These are phyloP conservation scores for Epistrophe eligans DNA, from an alignment of 2,888 invertebrate species.

Conservation along the genomic window DNA sequence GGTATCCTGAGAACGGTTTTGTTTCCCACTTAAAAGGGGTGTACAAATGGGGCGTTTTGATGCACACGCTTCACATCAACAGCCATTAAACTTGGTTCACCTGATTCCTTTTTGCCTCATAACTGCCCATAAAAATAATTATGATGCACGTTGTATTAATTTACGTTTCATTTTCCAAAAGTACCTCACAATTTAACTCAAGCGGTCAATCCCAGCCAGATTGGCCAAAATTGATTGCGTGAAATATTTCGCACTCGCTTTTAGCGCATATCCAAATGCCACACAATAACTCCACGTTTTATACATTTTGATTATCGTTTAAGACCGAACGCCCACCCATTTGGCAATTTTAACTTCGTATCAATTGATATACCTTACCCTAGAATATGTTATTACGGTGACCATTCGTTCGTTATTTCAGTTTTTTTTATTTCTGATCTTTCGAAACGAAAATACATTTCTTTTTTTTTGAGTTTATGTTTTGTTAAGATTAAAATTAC, in stretches of 20 bases:
- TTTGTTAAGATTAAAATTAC: no score
- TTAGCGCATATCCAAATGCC: slow-evolving; percentile 53
- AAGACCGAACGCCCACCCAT: slow-evolving; percentile 63
- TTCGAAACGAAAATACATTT: no score
- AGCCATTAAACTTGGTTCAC: neutral
- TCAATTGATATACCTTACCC: slow-evolving; percentile 40
- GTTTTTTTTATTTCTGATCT: no score
- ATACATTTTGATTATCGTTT: slow-evolving; percentile 70
- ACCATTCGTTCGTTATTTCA: neutral
- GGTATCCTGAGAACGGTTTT: neutral
- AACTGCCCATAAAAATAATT: slow-evolving; percentile 43
- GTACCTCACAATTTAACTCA: slow-evolving; percentile 57
- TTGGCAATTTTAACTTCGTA: slow-evolving; percentile 48
- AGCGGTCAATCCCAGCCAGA: slow-evolving; percentile 46
- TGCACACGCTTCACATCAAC: slow-evolving; percentile 3
- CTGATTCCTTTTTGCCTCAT: neutral
- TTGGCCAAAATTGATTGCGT: slow-evolving; percentile 62
- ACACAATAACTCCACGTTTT: slow-evolving; percentile 72
- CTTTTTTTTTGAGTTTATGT: no score
- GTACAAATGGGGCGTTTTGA: neutral
- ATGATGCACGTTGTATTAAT: slow-evolving; percentile 65
- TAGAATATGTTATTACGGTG: neutral
- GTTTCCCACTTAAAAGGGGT: neutral
- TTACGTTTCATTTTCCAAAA: slow-evolving; percentile 46
- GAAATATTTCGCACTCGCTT: slow-evolving; percentile 60